These are phyloP conservation scores for Pollenia amentaria DNA, from an alignment of 2,888 invertebrate species.

Conservation along the genomic window DNA sequence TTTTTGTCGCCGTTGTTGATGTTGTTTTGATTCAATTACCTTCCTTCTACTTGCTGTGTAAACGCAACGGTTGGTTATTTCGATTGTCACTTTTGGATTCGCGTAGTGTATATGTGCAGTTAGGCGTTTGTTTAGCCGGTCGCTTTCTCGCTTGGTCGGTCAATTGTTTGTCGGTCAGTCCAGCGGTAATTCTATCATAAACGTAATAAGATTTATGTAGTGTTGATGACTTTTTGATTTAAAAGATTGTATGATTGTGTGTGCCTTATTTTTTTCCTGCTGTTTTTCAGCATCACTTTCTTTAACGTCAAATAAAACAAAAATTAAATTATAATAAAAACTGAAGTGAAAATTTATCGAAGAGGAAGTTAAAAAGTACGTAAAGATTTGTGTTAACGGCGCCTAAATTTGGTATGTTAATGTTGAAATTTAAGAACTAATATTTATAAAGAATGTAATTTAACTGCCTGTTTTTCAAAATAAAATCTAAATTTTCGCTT, in stretches of 20 bases:
- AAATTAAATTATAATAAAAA: conserved; percentile 50
- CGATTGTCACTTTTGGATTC: conserved; percentile 31
- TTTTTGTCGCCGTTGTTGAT: conserved; percentile 46
- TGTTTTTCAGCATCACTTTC: conserved; percentile 58
- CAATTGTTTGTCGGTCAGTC: conserved; percentile 49
- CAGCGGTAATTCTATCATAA: conserved; percentile 61
- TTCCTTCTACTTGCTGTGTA: conserved; percentile 44
- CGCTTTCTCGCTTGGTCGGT: background rate
- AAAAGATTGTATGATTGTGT: conserved; percentile 66
- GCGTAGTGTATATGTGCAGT: conserved; percentile 3
- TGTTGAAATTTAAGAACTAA: background rate
- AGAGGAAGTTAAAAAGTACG: conserved; percentile 54
- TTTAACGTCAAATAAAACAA: conserved; percentile 73
- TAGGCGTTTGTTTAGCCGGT: conserved; percentile 43
- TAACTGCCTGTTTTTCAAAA: background rate
- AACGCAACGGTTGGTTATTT: conserved; percentile 63
- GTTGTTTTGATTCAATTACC: conserved; percentile 69
- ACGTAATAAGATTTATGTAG: conserved; percentile 66
- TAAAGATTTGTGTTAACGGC: conserved; percentile 13
- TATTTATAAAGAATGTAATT: background rate
- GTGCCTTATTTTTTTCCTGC: conserved; percentile 44
- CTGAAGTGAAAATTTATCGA: conserved; percentile 21
- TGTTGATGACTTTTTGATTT: conserved; percentile 69
- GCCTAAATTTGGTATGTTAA: conserved; percentile 44
- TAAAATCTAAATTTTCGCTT: too few species aligned